Evolutionary conservation across 2,797 vertebrate species (phyloP).

Genomic region (Lithobates sylvaticus): DNA sequence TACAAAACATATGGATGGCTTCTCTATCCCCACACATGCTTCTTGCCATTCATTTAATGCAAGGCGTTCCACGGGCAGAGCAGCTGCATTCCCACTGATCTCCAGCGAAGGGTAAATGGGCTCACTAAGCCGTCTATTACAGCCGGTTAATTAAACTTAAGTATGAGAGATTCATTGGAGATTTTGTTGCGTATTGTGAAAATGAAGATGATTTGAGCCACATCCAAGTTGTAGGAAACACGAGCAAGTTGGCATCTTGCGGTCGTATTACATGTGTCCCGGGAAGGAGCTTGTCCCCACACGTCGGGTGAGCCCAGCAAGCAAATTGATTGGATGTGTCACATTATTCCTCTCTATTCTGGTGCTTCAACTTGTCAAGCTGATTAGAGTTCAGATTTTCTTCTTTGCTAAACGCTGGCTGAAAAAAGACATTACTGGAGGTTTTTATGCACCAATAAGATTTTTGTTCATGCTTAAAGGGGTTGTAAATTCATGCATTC

Average conservation of each 20-base stretch:
- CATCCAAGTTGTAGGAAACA: slow-evolving; percentile 41
- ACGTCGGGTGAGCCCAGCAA: slow-evolving; percentile 13
- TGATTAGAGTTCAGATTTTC: slow-evolving; percentile 24
- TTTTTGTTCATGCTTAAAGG: no score
- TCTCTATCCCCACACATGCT: no score
- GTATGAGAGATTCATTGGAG: slow-evolving; percentile 38
- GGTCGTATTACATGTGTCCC: slow-evolving; percentile 46
- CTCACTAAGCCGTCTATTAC: background rate
- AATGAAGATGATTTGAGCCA: slow-evolving; percentile 41
- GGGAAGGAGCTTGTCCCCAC: slow-evolving; percentile 31
- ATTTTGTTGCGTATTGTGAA: slow-evolving; percentile 35
- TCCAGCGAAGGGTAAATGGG: no score
- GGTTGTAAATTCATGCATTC: no score
- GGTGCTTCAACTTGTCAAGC: slow-evolving; percentile 21
- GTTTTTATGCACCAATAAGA: no score
- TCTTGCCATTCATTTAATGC: no score
- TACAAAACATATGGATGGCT: no score
- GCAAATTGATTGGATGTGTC: slow-evolving; percentile 45
- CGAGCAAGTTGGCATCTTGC: slow-evolving; percentile 15
- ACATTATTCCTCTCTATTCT: slow-evolving; percentile 22
- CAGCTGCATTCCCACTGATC: background rate
- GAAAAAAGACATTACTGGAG: no score
- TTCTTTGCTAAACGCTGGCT: background rate
- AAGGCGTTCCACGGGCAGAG: background rate
- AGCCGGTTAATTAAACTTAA: background rate